Conservation (phyloP, 2,113 vertebrate species). For the Chauna torquata region DNA sequence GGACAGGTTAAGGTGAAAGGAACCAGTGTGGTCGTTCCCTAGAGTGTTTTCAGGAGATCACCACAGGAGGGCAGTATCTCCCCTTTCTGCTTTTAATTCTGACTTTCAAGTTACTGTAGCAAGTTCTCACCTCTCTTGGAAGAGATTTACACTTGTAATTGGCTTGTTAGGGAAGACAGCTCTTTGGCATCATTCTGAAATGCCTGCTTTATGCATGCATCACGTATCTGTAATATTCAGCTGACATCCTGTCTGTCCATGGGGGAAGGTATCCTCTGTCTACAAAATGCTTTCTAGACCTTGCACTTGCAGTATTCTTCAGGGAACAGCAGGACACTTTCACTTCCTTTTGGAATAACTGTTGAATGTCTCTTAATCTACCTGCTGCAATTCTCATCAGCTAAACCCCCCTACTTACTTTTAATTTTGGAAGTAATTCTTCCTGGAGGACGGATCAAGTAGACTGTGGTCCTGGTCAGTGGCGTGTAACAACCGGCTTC, state of each 20-base stretch:
- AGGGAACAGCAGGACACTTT: neutral
- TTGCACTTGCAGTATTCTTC: neutral
- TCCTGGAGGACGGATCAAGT: neutral
- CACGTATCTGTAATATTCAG: neutral
- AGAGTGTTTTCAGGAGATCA: neutral
- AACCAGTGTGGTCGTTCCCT: neutral
- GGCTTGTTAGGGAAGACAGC: neutral
- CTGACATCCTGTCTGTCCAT: neutral
- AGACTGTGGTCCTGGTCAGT: neutral
- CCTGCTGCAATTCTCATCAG: neutral
- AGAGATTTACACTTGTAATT: neutral
- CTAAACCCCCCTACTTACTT: neutral
- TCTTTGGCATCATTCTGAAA: fast-evolving
- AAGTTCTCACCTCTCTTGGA: neutral
- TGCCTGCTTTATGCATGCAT: neutral
- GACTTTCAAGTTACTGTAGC: neutral
- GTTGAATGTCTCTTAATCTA: neutral
- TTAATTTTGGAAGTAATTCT: neutral
- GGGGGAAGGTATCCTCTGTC: neutral
- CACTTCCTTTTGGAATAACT: neutral
- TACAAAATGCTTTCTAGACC: neutral
- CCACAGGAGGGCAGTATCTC: neutral
- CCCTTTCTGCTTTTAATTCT: neutral
- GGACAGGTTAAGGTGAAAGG: neutral
- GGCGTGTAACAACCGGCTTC: neutral